A percentile compares a stretch with the other conserved stretches of the same genome.
Conservation (phyloP, 1,140 invertebrate species). For the Zaprionus kolodkinae region DNA sequence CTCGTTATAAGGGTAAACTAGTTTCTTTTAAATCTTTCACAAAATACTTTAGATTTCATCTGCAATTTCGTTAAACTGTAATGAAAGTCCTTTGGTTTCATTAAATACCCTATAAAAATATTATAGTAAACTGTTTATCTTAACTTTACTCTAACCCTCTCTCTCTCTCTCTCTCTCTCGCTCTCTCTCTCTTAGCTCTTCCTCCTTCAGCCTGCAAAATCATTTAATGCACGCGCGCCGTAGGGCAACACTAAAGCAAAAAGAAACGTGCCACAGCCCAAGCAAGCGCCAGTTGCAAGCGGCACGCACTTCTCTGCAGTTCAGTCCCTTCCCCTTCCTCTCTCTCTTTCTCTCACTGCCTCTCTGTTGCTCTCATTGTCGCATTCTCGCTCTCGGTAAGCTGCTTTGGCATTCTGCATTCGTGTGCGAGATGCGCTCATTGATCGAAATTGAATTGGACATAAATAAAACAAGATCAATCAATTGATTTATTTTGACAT, state of each 20-base stretch:
- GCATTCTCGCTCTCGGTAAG: no score
- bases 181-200: not conserved
- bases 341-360: not conserved
- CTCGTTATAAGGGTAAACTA: no score
- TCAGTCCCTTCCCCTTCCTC: not conserved
- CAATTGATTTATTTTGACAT: conserved; percentile 85
- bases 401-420: conserved; percentile 70
- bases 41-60: no score
- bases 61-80: no score
- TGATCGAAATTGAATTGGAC: conserved; percentile 85
- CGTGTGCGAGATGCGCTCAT: conserved; percentile 74
- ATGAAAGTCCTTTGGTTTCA: no score
- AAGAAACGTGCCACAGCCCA: conserved; percentile 16
- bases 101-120: no score
- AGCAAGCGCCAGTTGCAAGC: conserved; percentile 62
- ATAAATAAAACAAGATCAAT: conserved; percentile 85
- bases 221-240: conserved; percentile 63
- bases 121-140: no score
- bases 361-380: conserved; percentile 2
- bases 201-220: conserved; percentile 8
- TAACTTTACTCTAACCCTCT: not conserved
- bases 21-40: no score
- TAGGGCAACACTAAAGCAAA: conserved; percentile 28
- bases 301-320: conserved; percentile 31
- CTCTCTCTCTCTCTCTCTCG: not conserved